These are phyloP conservation scores for Stenichneumon culpator DNA, from an alignment of 2,888 invertebrate genomes.

Conservation along the genomic window DNA sequence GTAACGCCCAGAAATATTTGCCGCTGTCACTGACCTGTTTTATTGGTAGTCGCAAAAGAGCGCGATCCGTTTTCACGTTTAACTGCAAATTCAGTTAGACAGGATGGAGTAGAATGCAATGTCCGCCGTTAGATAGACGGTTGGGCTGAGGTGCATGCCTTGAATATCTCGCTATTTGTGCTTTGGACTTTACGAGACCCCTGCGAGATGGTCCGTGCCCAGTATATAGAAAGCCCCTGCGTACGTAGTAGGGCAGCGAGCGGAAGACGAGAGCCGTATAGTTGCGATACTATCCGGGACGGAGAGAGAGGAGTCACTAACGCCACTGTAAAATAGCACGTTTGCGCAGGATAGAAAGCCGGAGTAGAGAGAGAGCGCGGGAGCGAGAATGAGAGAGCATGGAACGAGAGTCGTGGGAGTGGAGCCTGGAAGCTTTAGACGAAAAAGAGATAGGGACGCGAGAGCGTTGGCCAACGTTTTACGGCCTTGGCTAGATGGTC, in stretches of 20 bases:
- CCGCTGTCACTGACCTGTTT: no score
- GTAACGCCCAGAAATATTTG: no score
- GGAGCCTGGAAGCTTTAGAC: slow-evolving; percentile 10
- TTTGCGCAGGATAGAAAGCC: slow-evolving; percentile 70
- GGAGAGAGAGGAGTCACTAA: slow-evolving; percentile 65
- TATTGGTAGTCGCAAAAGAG: no score
- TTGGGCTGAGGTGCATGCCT: slow-evolving; percentile 72
- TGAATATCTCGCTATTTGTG: slow-evolving; percentile 79
- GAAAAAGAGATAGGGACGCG: slow-evolving; percentile 60
- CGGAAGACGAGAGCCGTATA: slow-evolving; percentile 1
- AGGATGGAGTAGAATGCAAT: neutral
- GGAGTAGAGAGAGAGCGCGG: slow-evolving; percentile 42
- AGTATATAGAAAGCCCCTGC: slow-evolving; percentile 60
- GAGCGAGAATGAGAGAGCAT: slow-evolving; percentile 50
- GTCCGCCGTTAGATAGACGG: slow-evolving; percentile 5
- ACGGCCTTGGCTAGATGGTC: slow-evolving; percentile 78
- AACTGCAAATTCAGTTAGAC: neutral
- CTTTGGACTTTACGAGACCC: slow-evolving; percentile 79
- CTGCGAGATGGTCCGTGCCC: slow-evolving; percentile 73
- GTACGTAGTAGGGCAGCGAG: slow-evolving; percentile 29
- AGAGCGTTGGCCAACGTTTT: slow-evolving; percentile 77
- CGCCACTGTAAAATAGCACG: slow-evolving; percentile 78
- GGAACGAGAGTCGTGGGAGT: slow-evolving; percentile 42
- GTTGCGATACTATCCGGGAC: neutral
- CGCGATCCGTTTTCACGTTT: neutral